Evolutionary conservation across 2,113 vertebrate genomes (phyloP).

Genomic region (Eurystomus gularis): DNA sequence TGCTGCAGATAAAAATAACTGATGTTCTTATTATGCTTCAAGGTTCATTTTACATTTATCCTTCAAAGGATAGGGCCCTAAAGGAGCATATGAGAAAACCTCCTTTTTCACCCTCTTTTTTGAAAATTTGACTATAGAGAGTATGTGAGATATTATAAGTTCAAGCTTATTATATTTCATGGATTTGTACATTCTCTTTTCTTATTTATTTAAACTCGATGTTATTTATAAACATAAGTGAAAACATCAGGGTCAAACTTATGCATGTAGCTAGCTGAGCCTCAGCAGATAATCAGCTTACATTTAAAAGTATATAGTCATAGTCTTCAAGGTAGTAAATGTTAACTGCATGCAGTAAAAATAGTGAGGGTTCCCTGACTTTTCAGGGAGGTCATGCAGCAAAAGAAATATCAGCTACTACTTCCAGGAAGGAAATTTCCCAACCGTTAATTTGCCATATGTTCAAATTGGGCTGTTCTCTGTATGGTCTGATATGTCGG

Average conservation of each 20-base stretch:
- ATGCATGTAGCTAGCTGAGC: background rate
- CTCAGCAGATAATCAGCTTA: background rate
- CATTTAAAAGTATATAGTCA: background rate
- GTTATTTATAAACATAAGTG: background rate
- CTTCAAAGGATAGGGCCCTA: background rate
- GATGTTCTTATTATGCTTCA: background rate
- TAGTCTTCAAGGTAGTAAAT: background rate
- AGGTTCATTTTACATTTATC: background rate
- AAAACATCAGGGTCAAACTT: background rate
- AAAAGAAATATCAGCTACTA: background rate
- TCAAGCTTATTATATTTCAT: background rate
- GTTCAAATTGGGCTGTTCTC: background rate
- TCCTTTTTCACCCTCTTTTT: background rate
- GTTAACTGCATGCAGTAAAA: background rate
- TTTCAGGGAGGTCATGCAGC: background rate
- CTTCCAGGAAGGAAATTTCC: background rate
- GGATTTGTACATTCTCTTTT: background rate
- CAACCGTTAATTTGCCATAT: background rate
- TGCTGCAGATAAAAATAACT: background rate
- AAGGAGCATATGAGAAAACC: background rate
- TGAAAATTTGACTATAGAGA: background rate
- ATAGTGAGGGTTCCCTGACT: background rate
- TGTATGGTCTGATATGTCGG: background rate
- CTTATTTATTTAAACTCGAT: background rate
- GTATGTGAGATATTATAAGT: background rate